A percentile compares a stretch with the other conserved stretches of the same genome.
Evolutionary conservation across 2,113 vertebrate genomes (phyloP).

Genomic region (Cryptotis parvus): DNA sequence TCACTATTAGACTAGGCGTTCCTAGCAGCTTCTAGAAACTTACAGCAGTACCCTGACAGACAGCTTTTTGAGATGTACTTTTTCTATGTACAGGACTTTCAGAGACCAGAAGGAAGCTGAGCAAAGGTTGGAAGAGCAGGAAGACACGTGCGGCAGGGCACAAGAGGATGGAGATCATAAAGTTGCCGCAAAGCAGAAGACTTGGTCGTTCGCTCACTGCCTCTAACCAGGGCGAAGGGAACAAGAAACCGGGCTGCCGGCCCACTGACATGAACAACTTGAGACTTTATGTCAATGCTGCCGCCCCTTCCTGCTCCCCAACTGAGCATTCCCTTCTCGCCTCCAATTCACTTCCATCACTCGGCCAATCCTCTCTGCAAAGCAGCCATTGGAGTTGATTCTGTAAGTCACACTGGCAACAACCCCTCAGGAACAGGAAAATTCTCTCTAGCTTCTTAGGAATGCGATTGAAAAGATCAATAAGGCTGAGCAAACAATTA

Average conservation of each 20-base stretch:
- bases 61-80: not conserved
- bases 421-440: not conserved
- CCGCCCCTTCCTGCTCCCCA: not conserved
- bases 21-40: not conserved
- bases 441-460: not conserved
- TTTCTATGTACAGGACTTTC: not conserved
- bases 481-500: conserved; percentile 31
- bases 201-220: not conserved
- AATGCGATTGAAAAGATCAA: not conserved
- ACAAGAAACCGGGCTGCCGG: too few relatives aligned
- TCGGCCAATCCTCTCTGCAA: not conserved
- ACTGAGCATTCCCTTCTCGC: not conserved
- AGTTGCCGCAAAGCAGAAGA: not conserved
- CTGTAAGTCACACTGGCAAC: conserved; percentile 12
- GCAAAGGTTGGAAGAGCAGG: not conserved
- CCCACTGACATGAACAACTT: not conserved
- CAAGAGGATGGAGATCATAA: not conserved
- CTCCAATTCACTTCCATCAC: not conserved
- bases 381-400: not conserved
- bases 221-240: not conserved
- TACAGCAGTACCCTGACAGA: not conserved
- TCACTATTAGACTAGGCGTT: not conserved
- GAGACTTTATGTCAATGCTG: not conserved
- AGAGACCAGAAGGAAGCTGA: not conserved
- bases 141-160: not conserved